Percentiles rank a stretch among this genome's conserved stretches.
These are phyloP conservation scores for Sesia apiformis DNA, from an alignment of 2,888 invertebrate species.

Conservation along the genomic window DNA sequence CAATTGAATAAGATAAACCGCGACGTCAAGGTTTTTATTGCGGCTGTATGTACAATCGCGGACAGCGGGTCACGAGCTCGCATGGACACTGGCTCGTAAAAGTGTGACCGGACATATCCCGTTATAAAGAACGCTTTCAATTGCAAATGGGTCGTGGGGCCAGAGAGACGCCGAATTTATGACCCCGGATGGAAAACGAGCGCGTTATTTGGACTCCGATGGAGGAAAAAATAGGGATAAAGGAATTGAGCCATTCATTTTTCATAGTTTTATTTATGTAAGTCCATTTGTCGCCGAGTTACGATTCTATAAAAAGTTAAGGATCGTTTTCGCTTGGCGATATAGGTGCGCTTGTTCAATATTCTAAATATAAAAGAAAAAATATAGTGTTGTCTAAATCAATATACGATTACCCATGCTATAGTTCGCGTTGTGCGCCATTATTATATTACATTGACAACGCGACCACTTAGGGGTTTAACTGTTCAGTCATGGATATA, in stretches of 20 bases:
- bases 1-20: conserved; percentile 2
- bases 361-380: no score
- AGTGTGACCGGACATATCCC: conserved; percentile 56
- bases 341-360: background rate
- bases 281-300: conserved; percentile 31
- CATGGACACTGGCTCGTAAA: conserved; percentile 38
- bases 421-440: no score
- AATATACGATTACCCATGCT: no score
- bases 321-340: conserved; percentile 11
- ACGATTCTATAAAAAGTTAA: conserved; percentile 43
- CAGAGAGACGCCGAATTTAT: conserved; percentile 55
- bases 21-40: conserved; percentile 1
- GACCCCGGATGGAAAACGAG: conserved; percentile 50
- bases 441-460: no score
- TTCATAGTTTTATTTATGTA: conserved; percentile 63
- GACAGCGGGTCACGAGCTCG: conserved; percentile 5
- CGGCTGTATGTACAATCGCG: conserved; percentile 2
- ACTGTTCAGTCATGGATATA: no score
- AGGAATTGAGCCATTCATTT: conserved; percentile 55
- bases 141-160: conserved; percentile 63
- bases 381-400: no score
- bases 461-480: no score
- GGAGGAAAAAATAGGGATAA: conserved; percentile 53
- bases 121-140: conserved; percentile 67
- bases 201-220: conserved; percentile 53